Evolutionary conservation across 1,140 invertebrate genomes (phyloP), one percentile per base, ranked within the genome.

Genomic region (Oryctes rhinoceros): DNA sequence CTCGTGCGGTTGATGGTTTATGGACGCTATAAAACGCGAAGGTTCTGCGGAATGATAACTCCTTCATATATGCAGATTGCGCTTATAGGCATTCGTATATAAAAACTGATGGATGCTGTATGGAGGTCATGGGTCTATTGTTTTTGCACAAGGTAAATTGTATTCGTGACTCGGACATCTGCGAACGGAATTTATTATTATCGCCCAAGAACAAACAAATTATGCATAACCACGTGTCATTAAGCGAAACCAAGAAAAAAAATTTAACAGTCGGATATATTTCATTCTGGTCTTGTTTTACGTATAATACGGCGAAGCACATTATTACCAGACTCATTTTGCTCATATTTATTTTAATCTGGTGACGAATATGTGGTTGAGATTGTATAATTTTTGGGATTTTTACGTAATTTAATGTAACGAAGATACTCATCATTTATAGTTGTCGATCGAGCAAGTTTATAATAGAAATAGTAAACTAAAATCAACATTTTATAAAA

Each of bases 81-180:
- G 53, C 5, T 18, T 59, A 18, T 15, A 18, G n/a, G 53, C 39
- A 10, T 44, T 44, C 39, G 5, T 44, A 44, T 59, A 18, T 59
- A 59, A 59, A 59, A 59, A 59, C 15, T 59, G 53, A 59, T 59
- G 53, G 53, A 59, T 59, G 18, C 53, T 59, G 53, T 59, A 59
- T 6, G 18, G 53, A 59, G 53, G 53, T 59, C 53, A 59, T 59
- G 53, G 53, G 53, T 59, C 53, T 18, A 59, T 59, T 59, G 53
- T 59, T 59, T 59, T 59, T 59, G 53, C 53, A 59, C 15, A 18
- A 59, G 53, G 53, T 15, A 59, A 59, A 59, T 59, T 59, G 53
- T 59, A 59, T 59, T 59, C 53, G 53, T 59, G 53, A 59, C 53
- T 59, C 53, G 3, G 53, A 59, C 53, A 59, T 59, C 53, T 59